Evolutionary conservation across 1,140 invertebrate species (phyloP), one percentile per base, ranked within the genome.

Genomic region (Trachymyrmex septentrionalis): DNA sequence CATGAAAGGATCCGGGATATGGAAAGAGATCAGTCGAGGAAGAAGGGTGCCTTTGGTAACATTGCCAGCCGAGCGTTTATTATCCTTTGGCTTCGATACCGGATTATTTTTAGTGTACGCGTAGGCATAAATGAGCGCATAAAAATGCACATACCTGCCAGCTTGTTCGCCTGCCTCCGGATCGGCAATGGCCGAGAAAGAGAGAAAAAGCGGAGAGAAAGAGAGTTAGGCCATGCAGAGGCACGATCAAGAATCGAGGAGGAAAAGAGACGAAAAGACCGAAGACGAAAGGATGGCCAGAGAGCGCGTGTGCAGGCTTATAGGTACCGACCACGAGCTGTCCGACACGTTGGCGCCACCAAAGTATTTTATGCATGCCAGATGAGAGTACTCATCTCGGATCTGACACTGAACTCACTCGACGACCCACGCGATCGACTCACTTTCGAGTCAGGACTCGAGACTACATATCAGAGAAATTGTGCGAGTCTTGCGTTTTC

Each of bases 51-150:
- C 66, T 19, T n/a, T n/a, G n/a, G 66, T 66, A 78, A 30, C 80
- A 71, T 61, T 44, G 69, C 64, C 61, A 14, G 14, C 48, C 76
- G 27, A 69, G 48, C 81, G 80, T 91, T 91, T 85, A 84, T 91
- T 91, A 87, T 91, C 59, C 87, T 80, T 67, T 76, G 84, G 86
- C 90, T 91, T 89, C 82, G 86, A 91, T 90, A 88, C 90, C 30
- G 87, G 92, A 92, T 90, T 92, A 92, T 92, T 92, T 92, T 92
- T 92, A 92, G 91, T 92, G 85, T 76, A 77, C 86, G 87, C 91
- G 91, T 92, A 91, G 90, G 92, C 84, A 92, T 91, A 92, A 92
- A 92, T 92, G 89, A 91, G 91, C 88, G 91, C 91, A 91, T 90
- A 91, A 92, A 92, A 91, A 92, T 92, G 87, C 88, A 75, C 91